phyloP scores from a whole-genome alignment of 1,140 invertebrate species.

The Aleiodes sp. region DNA sequence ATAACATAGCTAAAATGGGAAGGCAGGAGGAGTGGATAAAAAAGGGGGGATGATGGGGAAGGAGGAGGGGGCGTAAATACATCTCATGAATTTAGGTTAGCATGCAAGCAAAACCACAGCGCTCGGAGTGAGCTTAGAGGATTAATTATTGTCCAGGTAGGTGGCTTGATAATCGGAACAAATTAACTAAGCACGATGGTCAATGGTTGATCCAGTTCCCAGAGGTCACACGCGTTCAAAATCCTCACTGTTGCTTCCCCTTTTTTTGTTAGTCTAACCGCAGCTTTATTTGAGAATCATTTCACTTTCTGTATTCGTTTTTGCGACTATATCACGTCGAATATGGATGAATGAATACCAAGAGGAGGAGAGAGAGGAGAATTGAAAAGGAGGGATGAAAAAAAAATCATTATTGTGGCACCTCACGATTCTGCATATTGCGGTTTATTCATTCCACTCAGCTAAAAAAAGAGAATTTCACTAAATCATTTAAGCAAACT shows the following conservation, averaged over 20 bases:
- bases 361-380: too few relatives aligned
- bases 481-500: too few relatives aligned
- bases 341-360: too few relatives aligned
- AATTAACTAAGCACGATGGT: constrained; percentile 36
- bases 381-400: too few relatives aligned
- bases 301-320: neutral
- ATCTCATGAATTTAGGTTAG: constrained; percentile 60
- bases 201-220: constrained; percentile 8
- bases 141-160: constrained; percentile 55
- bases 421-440: too few relatives aligned
- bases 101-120: constrained; percentile 57
- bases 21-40: neutral
- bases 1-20: too few relatives aligned
- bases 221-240: neutral
- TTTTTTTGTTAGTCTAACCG: neutral
- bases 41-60: neutral
- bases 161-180: constrained; percentile 51
- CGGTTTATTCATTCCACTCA: too few relatives aligned
- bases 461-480: too few relatives aligned
- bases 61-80: constrained; percentile 51
- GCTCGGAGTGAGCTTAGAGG: constrained; percentile 48
- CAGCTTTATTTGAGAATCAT: neutral
- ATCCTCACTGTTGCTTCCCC: neutral
- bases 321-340: too few relatives aligned
- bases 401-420: too few relatives aligned